Conservation (phyloP, 2,797 vertebrate genomes). For the Phyllotis vaccarum region DNA sequence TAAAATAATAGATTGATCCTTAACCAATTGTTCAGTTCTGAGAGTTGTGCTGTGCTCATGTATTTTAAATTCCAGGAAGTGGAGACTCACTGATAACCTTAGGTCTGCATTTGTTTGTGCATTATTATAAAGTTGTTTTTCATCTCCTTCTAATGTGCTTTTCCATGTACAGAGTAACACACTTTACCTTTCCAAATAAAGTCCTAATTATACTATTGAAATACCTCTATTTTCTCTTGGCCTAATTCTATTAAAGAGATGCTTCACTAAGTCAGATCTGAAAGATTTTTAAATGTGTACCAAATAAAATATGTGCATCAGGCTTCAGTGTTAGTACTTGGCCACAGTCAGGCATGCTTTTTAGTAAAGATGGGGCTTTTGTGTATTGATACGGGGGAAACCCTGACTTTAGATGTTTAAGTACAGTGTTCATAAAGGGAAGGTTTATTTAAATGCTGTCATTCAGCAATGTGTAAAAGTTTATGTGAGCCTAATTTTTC, state of each 20-base stretch:
- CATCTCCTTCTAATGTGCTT: slow-evolving; percentile 8
- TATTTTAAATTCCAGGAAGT: slow-evolving; percentile 73
- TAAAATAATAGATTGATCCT: slow-evolving; percentile 62
- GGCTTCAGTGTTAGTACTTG: slow-evolving; percentile 53
- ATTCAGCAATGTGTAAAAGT: slow-evolving; percentile 37
- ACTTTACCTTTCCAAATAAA: slow-evolving; percentile 59
- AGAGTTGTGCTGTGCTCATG: slow-evolving; percentile 55
- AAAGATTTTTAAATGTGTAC: slow-evolving; percentile 57
- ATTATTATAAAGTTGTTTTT: slow-evolving; percentile 57
- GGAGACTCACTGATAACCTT: slow-evolving; percentile 24
- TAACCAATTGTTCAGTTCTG: slow-evolving; percentile 58
- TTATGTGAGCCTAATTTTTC: slow-evolving; percentile 30
- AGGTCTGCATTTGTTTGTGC: slow-evolving; percentile 1
- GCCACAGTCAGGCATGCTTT: slow-evolving; percentile 26
- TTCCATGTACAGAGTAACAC: slow-evolving; percentile 55
- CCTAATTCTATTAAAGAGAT: slow-evolving; percentile 49
- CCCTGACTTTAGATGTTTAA: slow-evolving; percentile 22
- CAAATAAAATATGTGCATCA: slow-evolving; percentile 48
- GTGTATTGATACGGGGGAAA: slow-evolving; percentile 55
- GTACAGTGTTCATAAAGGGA: slow-evolving; percentile 14
- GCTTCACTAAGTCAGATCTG: slow-evolving; percentile 32
- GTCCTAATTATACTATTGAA: slow-evolving; percentile 53
- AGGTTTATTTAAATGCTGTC: slow-evolving; percentile 30
- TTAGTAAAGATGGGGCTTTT: slow-evolving; percentile 55
- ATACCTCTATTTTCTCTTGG: slow-evolving; percentile 57